Percentiles rank a stretch among this genome's conserved stretches.
These are phyloP conservation scores for Avahi laniger DNA, from an alignment of 2,797 vertebrate genomes.

Conservation along the genomic window DNA sequence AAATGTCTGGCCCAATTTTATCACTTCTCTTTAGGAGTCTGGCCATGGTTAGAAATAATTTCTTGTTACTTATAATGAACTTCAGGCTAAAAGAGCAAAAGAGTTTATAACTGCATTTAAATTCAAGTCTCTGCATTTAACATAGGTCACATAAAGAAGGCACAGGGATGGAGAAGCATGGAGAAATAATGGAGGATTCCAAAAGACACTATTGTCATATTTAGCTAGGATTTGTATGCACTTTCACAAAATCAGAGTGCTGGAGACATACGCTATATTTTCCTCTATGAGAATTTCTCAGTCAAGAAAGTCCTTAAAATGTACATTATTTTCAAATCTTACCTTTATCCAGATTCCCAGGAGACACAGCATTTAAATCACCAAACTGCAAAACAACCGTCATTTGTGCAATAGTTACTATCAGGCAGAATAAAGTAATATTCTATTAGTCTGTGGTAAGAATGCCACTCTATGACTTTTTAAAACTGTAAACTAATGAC, in stretches of 20 bases:
- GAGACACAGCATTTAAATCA: slow-evolving; percentile 88
- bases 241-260: background rate
- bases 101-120: background rate
- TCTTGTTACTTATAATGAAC: background rate
- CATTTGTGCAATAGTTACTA: slow-evolving; percentile 71
- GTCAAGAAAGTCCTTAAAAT: slow-evolving; percentile 10
- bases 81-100: background rate
- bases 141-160: background rate
- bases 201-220: background rate
- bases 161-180: background rate
- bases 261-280: background rate
- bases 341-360: slow-evolving; percentile 91
- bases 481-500: slow-evolving; percentile 50
- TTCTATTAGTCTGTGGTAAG: slow-evolving; percentile 24
- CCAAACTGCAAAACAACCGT: slow-evolving; percentile 86
- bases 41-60: slow-evolving; percentile 16
- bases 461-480: slow-evolving; percentile 24
- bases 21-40: background rate
- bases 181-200: background rate
- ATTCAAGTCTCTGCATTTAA: slow-evolving; percentile 19
- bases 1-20: slow-evolving; percentile 4
- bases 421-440: slow-evolving; percentile 49
- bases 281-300: slow-evolving; percentile 19
- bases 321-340: slow-evolving; percentile 59
- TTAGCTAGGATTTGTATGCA: background rate